phyloP scores from a whole-genome alignment of 1,140 invertebrate genomes.

The Apis dorsata region DNA sequence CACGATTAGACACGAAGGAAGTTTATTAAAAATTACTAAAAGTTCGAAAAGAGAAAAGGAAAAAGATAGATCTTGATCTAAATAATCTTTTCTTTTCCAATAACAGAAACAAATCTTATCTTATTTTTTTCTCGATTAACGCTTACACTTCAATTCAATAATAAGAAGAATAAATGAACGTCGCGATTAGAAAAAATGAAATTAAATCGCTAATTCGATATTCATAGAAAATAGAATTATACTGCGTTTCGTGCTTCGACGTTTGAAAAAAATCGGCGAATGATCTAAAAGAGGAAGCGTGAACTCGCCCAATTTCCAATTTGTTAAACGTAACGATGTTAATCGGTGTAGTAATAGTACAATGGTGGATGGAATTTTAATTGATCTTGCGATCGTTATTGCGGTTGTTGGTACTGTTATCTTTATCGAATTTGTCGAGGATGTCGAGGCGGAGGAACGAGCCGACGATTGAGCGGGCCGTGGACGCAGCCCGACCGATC shows the following conservation, averaged over 20 bases:
- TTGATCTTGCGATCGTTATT: conserved; percentile 66
- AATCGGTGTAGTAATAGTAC: not conserved
- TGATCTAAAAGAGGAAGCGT: no score
- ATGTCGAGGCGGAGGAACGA: conserved; percentile 73
- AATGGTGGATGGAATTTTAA: conserved; percentile 28
- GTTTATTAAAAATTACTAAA: no score
- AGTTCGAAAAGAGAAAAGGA: not conserved
- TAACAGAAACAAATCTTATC: no score
- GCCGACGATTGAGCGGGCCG: conserved; percentile 70
- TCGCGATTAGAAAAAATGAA: no score
- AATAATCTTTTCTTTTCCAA: no score
- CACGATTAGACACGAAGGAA: no score
- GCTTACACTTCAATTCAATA: no score
- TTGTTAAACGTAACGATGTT: not conserved
- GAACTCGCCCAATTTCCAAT: not conserved
- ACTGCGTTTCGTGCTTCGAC: no score
- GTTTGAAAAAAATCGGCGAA: no score
- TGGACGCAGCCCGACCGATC: conserved; percentile 64
- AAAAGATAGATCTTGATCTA: no score
- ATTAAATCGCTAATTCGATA: not conserved
- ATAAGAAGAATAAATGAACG: not conserved
- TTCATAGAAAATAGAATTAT: no score
- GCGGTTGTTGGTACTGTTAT: conserved; percentile 66
- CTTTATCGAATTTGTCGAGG: conserved; percentile 73
- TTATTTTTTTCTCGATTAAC: no score